Percentiles rank a stretch among this genome's conserved stretches.
Conservation (phyloP, 2,888 invertebrate genomes). For the Sialis fuliginosa region DNA sequence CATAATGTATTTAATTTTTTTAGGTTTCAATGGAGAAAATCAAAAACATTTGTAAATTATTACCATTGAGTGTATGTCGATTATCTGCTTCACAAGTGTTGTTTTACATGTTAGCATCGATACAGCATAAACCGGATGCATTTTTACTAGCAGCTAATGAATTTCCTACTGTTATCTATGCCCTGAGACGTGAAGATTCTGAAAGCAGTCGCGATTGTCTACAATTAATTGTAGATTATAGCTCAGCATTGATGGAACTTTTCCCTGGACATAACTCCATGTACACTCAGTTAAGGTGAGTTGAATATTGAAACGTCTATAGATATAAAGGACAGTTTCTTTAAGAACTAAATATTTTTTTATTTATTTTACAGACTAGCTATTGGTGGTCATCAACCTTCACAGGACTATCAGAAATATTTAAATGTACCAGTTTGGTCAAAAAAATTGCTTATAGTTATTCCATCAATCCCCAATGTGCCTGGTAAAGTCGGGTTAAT, state of each 20-base stretch:
- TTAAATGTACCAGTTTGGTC: conserved; percentile 23
- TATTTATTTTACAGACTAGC: conserved; percentile 10
- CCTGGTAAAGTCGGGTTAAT: conserved; percentile 51
- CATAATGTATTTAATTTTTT: conserved; percentile 35
- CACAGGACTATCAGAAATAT: conserved; percentile 17
- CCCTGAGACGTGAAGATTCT: conserved; percentile 36
- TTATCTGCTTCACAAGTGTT: conserved; percentile 41
- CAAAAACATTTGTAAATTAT: conserved; percentile 34
- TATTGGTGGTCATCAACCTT: conserved; percentile 18
- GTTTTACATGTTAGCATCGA: conserved; percentile 40
- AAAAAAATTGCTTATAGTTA: background rate
- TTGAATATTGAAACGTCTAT: no score
- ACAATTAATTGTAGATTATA: conserved; percentile 42
- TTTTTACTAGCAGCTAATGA: conserved; percentile 38
- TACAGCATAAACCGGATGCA: conserved; percentile 38
- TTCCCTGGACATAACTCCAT: conserved; percentile 24
- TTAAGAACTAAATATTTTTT: no score
- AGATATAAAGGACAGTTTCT: no score
- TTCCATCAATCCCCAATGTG: conserved; percentile 14
- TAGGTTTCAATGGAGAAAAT: conserved; percentile 43
- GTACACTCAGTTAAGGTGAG: conserved; percentile 18
- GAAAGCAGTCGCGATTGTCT: conserved; percentile 27
- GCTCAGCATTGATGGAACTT: conserved; percentile 30
- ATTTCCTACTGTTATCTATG: conserved; percentile 30
- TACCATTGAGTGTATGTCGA: conserved; percentile 35